Percentiles rank a stretch among this genome's conserved stretches.
These are phyloP conservation scores for Rutilus rutilus DNA, from an alignment of 2,113 vertebrate genomes.

Conservation along the genomic window DNA sequence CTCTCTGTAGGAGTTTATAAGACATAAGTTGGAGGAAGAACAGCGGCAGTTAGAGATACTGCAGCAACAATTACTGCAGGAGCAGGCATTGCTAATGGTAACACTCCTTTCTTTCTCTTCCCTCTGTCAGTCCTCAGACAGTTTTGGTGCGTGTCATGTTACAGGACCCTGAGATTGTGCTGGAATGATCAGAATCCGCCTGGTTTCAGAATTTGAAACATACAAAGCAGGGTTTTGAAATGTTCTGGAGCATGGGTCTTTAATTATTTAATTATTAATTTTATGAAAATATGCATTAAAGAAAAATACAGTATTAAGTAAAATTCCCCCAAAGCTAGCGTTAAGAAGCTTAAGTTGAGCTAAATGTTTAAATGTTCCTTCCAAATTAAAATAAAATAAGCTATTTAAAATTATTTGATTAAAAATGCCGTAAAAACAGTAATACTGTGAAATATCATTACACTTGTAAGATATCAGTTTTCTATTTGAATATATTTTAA, in stretches of 20 bases:
- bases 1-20: conserved; percentile 86
- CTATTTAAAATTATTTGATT: neutral
- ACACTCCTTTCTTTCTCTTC: conserved; percentile 6
- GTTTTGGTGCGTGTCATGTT: conserved; percentile 28
- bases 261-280: neutral
- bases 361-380: neutral
- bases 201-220: neutral
- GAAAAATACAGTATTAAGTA: neutral
- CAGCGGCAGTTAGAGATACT: conserved; percentile 94
- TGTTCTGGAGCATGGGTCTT: neutral
- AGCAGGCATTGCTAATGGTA: conserved; percentile 95
- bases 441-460: neutral
- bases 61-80: conserved; percentile 94
- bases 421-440: neutral
- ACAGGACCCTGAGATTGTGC: no score
- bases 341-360: neutral
- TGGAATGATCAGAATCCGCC: neutral
- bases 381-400: neutral
- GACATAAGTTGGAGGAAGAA: conserved; percentile 93
- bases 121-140: conserved; percentile 6
- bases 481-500: neutral
- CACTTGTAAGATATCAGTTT: neutral
- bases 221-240: neutral
- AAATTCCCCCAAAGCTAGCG: neutral
- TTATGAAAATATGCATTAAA: neutral